These are phyloP conservation scores for Maniola hyperantus DNA, from an alignment of 2,888 invertebrate species.

Conservation along the genomic window DNA sequence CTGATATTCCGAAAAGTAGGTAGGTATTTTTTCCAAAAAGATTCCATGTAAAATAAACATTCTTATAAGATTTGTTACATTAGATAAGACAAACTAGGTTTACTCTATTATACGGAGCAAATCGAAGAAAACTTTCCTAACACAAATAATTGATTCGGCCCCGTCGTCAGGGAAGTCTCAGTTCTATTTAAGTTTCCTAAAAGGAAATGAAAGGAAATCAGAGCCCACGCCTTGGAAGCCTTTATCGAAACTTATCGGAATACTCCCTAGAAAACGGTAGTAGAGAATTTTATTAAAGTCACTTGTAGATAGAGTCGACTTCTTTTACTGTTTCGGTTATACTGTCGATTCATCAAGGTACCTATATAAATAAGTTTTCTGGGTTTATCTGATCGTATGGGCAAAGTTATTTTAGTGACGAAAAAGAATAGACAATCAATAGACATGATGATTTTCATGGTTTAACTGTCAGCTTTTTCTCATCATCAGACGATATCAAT, in stretches of 20 bases:
- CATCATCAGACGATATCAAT: neutral
- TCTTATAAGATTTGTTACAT: constrained; percentile 45
- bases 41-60: constrained; percentile 18
- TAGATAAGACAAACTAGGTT: constrained; percentile 58
- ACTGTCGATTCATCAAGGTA: constrained; percentile 4
- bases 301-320: constrained; percentile 57
- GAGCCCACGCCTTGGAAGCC: constrained; percentile 68
- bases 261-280: constrained; percentile 62
- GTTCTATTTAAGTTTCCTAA: constrained; percentile 82
- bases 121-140: constrained; percentile 70
- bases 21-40: constrained; percentile 1
- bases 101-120: constrained; percentile 59
- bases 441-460: neutral
- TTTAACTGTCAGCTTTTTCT: neutral
- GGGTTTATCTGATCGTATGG: neutral
- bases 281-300: constrained; percentile 64
- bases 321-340: constrained; percentile 42
- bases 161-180: constrained; percentile 77
- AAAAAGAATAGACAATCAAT: neutral
- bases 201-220: constrained; percentile 83
- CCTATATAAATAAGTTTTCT: constrained; percentile 5
- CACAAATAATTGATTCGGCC: constrained; percentile 80
- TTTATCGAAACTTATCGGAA: constrained; percentile 78
- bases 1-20: neutral
- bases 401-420: constrained; percentile 8